Base-by-base conservation (phyloP, 1,140 invertebrate genomes). In the Cyphomyrmex costatus region DNA sequence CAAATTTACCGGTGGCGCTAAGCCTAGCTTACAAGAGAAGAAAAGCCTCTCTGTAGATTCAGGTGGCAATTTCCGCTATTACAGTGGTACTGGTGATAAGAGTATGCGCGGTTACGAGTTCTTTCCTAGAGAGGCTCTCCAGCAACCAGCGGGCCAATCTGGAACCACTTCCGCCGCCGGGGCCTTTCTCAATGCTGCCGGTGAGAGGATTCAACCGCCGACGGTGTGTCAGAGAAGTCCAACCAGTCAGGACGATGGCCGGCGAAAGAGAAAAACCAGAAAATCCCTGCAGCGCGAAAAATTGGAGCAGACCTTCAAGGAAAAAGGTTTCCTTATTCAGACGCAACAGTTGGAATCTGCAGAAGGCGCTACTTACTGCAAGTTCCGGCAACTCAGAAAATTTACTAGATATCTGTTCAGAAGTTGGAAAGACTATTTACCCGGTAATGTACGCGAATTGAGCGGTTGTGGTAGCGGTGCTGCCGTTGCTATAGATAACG, bases 371-470 rank as follows among this genome's bases (percentile, higher is more conserved):
- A 98, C 98, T 0, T 99, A 98, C 91, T 99, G 98, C 94, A 99
- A 99, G 94, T 99, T 99, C 92, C 95, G 98, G 60, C 98, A 99
- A 91, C 94, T 99, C 14, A 96, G 98, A 85, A 99, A 99, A 93
- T 99, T 99, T 91, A 99, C 98, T 0, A 96, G 98, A 42, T 99
- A 99, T 93, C 95, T 99, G 60, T 98, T 98, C 90, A 96, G 98
- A 77, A 98, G 98, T 92, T 99, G 98, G 98, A 98, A 98, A 92
- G 98, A 98, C 93, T 98, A 99, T 93, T 95, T 99, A 24, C 98
- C 98, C 0, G 98, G 97, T 0, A 97, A 97, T 86, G 96, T 98
- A 56, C 92, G 95, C 51, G 95, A 96, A 63, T 88, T 95, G 49
- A 94, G 91, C 0, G 93, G 90, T 0, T 90, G 87, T 8, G 51